Evolutionary conservation across 2,113 vertebrate species (phyloP), one percentile per base, ranked within the genome.

Genomic region (Lathamus discolor): DNA sequence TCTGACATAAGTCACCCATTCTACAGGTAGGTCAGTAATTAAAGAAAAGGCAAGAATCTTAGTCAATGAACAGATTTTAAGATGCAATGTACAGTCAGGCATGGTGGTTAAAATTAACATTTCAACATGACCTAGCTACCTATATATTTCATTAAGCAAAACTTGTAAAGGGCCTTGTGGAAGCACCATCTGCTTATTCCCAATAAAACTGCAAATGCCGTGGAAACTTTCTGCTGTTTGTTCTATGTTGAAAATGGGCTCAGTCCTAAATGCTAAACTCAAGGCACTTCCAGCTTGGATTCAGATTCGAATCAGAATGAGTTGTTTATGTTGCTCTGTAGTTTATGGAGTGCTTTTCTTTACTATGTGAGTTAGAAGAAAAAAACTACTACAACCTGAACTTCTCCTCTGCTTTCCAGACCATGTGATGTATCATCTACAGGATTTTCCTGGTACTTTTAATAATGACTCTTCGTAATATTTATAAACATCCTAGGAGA

Each of bases 121-220:
- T 96, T 92, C 86, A 88, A 16, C 28, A 43, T 4, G 19, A 82
- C 67, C 20, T 83, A 90, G 64, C 22, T 66, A 78, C 61, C 57
- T 79, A 61, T 84, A 31, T 91, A 69, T 92, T 94, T 84, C 48
- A 81, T 93, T 64, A 84, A 24, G 2, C 3, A 81, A 61, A 88
- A 82, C 73, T 90, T 93, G 48, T 92, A 92, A 93, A 93, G 33
- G 54, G 43, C 44, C 31, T 78, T 86, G 49, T 66, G 44, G 86
- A 92, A 96, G 66, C 55, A 95, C 73, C 57, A 82, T 92, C 93
- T 94, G 44, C 77, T 84, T 62, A 88, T 91, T 91, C 86, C 33
- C 44, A 94, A 59, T 89, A 94, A 94, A 92, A 93, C 22, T 86
- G 39, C 44, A 93, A 81, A 90, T 28, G 18, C 43, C 0, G 1